A percentile compares a stretch with the other conserved stretches of the same genome.
phyloP scores from a whole-genome alignment of 1,140 invertebrate genomes.

The Diploscapter pachys region DNA sequence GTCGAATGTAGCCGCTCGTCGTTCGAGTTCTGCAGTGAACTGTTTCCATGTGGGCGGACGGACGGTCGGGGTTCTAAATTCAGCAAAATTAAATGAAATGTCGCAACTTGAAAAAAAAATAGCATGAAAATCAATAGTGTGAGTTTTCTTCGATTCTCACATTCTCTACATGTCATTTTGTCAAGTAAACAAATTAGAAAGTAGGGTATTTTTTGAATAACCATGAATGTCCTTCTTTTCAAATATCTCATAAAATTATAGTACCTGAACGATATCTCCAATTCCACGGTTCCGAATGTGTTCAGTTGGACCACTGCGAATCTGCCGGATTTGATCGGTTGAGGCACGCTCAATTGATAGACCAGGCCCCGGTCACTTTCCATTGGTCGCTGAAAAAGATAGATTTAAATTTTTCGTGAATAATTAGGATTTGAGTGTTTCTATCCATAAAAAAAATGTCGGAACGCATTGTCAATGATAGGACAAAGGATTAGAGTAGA shows the following conservation, averaged over 20 bases:
- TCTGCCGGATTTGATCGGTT: neutral
- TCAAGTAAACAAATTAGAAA: too few relatives aligned
- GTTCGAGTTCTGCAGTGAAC: neutral
- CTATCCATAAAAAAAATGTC: neutral
- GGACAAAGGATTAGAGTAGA: too few relatives aligned
- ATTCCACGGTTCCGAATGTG: neutral
- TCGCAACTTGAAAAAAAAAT: too few relatives aligned
- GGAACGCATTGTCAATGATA: neutral
- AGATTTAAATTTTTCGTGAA: neutral
- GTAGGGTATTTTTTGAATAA: too few relatives aligned
- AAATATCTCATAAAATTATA: too few relatives aligned
- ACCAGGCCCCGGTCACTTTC: neutral
- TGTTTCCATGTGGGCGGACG: neutral
- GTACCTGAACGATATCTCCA: constrained; percentile 11
- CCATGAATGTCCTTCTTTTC: too few relatives aligned
- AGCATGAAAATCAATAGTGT: too few relatives aligned
- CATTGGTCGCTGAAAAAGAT: neutral
- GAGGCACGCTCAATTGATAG: neutral
- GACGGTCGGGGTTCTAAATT: too few relatives aligned
- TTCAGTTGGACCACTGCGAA: constrained; percentile 13
- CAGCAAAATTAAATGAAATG: too few relatives aligned
- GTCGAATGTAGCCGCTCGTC: constrained; percentile 16
- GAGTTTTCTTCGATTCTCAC: too few relatives aligned
- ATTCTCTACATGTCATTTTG: too few relatives aligned
- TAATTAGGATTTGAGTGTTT: neutral